Evolutionary conservation across 1,140 invertebrate species (phyloP), one percentile per base, ranked within the genome.

Genomic region (Macrocentrus cingulum): DNA sequence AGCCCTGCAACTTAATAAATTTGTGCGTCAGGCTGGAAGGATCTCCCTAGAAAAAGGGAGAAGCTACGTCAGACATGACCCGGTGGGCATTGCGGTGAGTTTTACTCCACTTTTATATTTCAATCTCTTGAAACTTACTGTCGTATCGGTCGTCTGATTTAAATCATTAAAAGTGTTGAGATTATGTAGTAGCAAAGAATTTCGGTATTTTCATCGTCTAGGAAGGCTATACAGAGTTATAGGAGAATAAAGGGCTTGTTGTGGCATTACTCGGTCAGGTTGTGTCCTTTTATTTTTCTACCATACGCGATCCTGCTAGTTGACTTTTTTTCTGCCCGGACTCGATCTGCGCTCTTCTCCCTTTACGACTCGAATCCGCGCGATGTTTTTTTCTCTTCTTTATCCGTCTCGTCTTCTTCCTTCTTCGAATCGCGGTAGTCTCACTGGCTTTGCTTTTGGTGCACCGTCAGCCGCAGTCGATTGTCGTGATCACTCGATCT

Each of bases 11-110:
- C 23, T 46, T 22, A 44, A 48, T 50, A 34, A 49, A 22, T 11
- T 51, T 51, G 49, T 51, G 32, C 37, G 32, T 11, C 37, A 53
- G 36, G 37, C 57, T 52, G 37, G 52, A 51, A 51, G 44, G 45
- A 53, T 60, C 50, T 67, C 66, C 71, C 71, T 68, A 70, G 52
- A 62, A 59, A 60, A 62, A 55, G 52, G 60, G 63, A 68, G 75
- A n/a, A n/a, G n/a, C 69, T 70, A 70, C 65, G 19, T 20, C 46
- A 74, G 74, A 75, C 62, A 80, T 80, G 77, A 76, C 68, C 68
- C 68, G 72, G 65, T 67, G 64, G 68, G 65, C 65, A 68, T 67
- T 71, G 64, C 74, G 76, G 77, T 80, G 66, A 78, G 77, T 76
- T 18, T 53, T 45, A 44, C 48, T 49, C 49, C 37, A 48, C 53